Conservation (phyloP, 2,797 vertebrate genomes). For the Falco peregrinus region DNA sequence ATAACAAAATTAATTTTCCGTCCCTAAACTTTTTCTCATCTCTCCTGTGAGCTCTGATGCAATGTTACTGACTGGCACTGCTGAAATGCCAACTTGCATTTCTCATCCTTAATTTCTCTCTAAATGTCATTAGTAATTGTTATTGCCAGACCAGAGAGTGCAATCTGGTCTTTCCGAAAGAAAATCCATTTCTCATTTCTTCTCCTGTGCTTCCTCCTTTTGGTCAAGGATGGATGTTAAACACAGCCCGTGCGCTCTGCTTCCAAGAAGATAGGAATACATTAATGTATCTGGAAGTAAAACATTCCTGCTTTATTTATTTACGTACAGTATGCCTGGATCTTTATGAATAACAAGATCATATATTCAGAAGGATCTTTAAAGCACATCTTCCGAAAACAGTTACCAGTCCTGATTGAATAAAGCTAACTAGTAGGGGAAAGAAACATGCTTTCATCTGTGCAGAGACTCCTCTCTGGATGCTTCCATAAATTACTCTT, state of each 20-base stretch:
- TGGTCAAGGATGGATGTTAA: slow-evolving; percentile 12
- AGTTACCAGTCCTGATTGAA: not conserved
- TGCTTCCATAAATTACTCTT: not conserved
- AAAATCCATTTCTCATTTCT: slow-evolving; percentile 61
- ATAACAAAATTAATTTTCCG: slow-evolving; percentile 76
- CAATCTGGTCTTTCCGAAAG: slow-evolving; percentile 49
- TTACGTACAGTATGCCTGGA: not conserved
- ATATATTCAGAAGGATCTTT: not conserved
- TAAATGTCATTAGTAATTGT: slow-evolving; percentile 83
- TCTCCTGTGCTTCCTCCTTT: slow-evolving; percentile 15
- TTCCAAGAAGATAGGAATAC: not conserved
- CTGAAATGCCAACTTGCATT: slow-evolving; percentile 81
- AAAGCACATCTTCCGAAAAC: not conserved
- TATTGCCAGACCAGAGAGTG: slow-evolving; percentile 71
- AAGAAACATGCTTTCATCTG: not conserved
- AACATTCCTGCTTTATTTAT: slow-evolving; percentile 14
- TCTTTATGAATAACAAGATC: not conserved
- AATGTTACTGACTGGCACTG: slow-evolving; percentile 68
- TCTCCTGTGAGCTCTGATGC: slow-evolving; percentile 62
- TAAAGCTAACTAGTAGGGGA: not conserved
- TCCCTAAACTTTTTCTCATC: slow-evolving; percentile 43
- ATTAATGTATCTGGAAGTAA: not conserved
- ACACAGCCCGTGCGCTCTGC: not conserved
- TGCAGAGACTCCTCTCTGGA: not conserved
- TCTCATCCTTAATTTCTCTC: slow-evolving; percentile 79